Evolutionary conservation across 1,140 invertebrate species (phyloP), one percentile per base, ranked within the genome.

Genomic region (Aleiodes sp.): DNA sequence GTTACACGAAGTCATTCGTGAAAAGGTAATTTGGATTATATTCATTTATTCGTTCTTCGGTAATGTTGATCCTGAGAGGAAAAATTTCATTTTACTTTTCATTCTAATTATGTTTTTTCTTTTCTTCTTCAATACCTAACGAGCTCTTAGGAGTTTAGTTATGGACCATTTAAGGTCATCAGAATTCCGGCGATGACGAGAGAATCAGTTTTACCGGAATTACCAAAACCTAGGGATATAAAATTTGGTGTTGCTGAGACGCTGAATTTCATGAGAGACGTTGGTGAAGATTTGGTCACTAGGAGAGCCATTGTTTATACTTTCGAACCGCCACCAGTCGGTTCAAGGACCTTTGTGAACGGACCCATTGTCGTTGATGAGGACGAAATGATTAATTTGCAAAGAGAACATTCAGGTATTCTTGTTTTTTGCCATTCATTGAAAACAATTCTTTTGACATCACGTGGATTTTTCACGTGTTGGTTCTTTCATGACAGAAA

Each of bases 271-370:
- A 64, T 84, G 4, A 70, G 83, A 31, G 76, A 84, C 28, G 63
- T 73, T 1, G 74, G 73, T 37, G 83, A 86, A 10, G 83, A 86
- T 68, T 33, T 86, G 57, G 33, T 86, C 4, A 83, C 80, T 64
- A 80, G 79, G 65, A 82, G 84, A 46, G 84, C 82, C 14, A 39
- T 86, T 3, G 78, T 84, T 70, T 86, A 85, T 73, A 84, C 82
- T 0, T 71, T 82, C 24, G 76, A 84, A 61, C 83, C 83, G 52
- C 64, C 77, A 2, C 14, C 65, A 63, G 70, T 65, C 12, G 71
- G 16, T 26, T 19, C 76, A 0, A 77, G 80, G 7, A 70, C 71
- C 14, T 75, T 83, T 6, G 64, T 71, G 0, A 78, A 57, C 0
- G 76, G 73, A 16, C 75, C 80, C 0, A 76, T 84, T 41, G 68